These are phyloP conservation scores for Paraescarpia echinospica DNA, from an alignment of 1,140 invertebrate genomes.

Conservation along the genomic window DNA sequence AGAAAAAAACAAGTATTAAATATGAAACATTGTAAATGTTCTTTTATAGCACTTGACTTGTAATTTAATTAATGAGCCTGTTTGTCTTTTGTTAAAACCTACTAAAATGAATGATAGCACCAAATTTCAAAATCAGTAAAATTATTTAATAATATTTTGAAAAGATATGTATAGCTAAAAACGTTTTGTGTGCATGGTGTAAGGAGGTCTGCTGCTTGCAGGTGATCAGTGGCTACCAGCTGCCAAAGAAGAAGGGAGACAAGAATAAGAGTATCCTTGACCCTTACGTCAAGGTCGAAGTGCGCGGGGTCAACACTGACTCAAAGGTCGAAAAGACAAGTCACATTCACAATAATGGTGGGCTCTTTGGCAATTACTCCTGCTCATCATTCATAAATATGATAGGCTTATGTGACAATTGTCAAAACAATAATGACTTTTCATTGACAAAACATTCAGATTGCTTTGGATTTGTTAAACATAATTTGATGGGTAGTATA, in stretches of 20 bases:
- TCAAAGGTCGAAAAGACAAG: conserved; percentile 60
- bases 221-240: conserved; percentile 68
- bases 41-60: background rate
- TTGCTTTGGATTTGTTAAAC: too few species aligned
- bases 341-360: conserved; percentile 67
- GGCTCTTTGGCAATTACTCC: background rate
- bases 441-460: too few species aligned
- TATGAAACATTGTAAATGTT: background rate
- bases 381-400: background rate
- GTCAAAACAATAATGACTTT: too few species aligned
- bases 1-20: background rate
- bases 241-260: conserved; percentile 64
- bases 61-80: background rate
- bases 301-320: conserved; percentile 64
- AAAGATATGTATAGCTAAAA: background rate
- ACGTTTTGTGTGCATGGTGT: background rate
- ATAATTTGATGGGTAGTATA: too few species aligned
- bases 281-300: conserved; percentile 62
- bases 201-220: conserved; percentile 18
- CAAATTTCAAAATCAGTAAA: background rate
- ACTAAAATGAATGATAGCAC: too few species aligned
- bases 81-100: background rate
- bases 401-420: background rate
- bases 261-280: conserved; percentile 60
- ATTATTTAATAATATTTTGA: background rate